Percentiles rank a stretch among this genome's conserved stretches.
These are phyloP conservation scores for Cataglyphis rosenhaueri DNA, from an alignment of 2,888 invertebrate species.

Conservation along the genomic window DNA sequence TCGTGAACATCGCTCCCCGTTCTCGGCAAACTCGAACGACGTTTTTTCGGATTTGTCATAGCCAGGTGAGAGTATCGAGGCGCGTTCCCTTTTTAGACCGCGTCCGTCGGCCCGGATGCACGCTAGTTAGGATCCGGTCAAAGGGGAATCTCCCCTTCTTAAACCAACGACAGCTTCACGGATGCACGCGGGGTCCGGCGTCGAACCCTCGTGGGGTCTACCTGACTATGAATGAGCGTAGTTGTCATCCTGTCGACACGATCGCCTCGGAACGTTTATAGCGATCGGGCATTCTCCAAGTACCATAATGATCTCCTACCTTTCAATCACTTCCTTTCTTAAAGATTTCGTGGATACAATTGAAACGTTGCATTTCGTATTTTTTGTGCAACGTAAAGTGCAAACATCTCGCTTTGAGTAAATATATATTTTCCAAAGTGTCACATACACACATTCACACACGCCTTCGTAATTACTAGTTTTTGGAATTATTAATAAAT, in stretches of 20 bases:
- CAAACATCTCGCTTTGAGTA: background rate
- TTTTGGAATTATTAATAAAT: background rate
- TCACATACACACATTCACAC: too few species aligned
- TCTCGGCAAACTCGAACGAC: slow-evolving; percentile 71
- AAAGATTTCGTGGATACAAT: background rate
- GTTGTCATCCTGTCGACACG: slow-evolving; percentile 69
- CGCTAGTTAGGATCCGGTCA: slow-evolving; percentile 72
- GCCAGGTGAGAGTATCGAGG: slow-evolving; percentile 77
- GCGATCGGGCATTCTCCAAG: slow-evolving; percentile 38
- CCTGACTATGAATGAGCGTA: slow-evolving; percentile 70
- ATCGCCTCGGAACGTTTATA: slow-evolving; percentile 48
- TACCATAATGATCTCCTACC: slow-evolving; percentile 46
- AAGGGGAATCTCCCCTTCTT: slow-evolving; percentile 65
- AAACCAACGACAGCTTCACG: slow-evolving; percentile 50
- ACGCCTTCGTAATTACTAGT: background rate
- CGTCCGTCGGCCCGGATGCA: slow-evolving; percentile 77
- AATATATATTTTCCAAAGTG: background rate
- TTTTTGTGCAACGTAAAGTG: background rate
- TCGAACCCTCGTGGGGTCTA: slow-evolving; percentile 60
- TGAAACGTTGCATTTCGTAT: background rate
- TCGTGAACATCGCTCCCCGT: slow-evolving; percentile 56
- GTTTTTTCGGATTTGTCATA: slow-evolving; percentile 82
- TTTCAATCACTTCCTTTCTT: slow-evolving; percentile 33
- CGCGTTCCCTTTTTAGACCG: slow-evolving; percentile 58
- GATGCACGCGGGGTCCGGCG: slow-evolving; percentile 16